phyloP scores from a whole-genome alignment of 2,113 vertebrate genomes.

The Emydura subglobosa region DNA sequence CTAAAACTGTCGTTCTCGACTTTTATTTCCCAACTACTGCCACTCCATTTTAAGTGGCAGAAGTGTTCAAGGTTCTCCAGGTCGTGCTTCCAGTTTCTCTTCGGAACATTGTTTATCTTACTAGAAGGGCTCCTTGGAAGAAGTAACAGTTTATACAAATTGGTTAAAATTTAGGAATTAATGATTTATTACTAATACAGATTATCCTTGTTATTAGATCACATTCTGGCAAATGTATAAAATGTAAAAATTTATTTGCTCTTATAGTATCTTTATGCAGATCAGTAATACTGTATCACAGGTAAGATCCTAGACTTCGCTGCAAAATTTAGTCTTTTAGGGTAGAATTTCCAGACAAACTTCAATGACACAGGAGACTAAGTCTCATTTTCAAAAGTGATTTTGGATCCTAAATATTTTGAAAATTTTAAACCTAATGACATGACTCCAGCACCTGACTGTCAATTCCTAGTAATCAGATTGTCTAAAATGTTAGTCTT shows the following conservation, averaged over 20 bases:
- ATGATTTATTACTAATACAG: not conserved
- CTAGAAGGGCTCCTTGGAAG: not conserved
- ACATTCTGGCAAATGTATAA: not conserved
- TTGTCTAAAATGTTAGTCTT: no score
- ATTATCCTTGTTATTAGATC: not conserved
- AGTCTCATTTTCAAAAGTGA: no score
- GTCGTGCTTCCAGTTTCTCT: not conserved
- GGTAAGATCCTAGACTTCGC: not conserved
- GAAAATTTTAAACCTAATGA: no score
- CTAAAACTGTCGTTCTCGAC: not conserved
- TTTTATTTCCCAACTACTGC: not conserved
- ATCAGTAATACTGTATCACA: fast-evolving
- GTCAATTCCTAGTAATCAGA: no score
- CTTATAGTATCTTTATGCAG: fast-evolving
- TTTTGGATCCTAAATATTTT: no score
- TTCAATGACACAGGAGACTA: not conserved
- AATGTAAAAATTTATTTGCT: fast-evolving
- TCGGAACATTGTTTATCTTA: not conserved
- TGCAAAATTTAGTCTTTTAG: not conserved
- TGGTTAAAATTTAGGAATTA: not conserved
- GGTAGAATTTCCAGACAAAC: not conserved
- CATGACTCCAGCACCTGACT: no score
- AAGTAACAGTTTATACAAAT: not conserved
- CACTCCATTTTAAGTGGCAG: not conserved
- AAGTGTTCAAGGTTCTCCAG: not conserved